Evolutionary conservation across 2,113 vertebrate genomes (phyloP), one percentile per base, ranked within the genome.

Genomic region (Podilymbus podiceps): DNA sequence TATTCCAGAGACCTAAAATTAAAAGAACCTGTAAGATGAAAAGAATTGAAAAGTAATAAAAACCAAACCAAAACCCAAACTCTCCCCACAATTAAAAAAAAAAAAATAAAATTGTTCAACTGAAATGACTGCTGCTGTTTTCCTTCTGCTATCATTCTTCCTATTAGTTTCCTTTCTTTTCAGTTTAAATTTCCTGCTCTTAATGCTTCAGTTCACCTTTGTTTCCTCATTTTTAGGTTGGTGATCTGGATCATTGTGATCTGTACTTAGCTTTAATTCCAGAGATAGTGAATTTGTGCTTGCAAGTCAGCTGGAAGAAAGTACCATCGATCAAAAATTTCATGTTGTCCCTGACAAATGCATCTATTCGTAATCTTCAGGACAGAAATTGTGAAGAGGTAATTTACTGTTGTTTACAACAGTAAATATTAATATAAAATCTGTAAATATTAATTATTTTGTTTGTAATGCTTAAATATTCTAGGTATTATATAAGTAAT

Each of bases 181-280:
- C 40, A 25, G 17, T 85, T 53, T 11, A 50, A 35, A 13, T 22
- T 81, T 88, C 19, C 8, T 67, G 4, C 8, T 91, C 50, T 88
- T 76, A 49, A 21, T 77, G 30, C 46, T 46, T 66, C 2, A 12
- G 3, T 60, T 88, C 78, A 31, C 2, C 9, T 28, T 28, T 49
- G 22, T 74, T 78, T 82, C n/a, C 13, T 79, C 30, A 9, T 46
- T 78, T 74, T 52, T 38, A 98, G 98, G 90, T 98, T 92, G 93
- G 96, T 0, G 98, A 98, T 94, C 72, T 98, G 75, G 97, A 98
- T 52, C 98, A 98, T 24, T 99, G 99, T 82, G 98, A 97, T 85
- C 97, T 99, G 21, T 99, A 99, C 92, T 97, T 99, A 64, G 95
- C 94, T 64, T 97, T 99, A 44, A 96, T 99, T 92, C 97, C 96